Evolutionary conservation across 2,888 invertebrate genomes (phyloP), one percentile per base, ranked within the genome.

Genomic region (Acanthosepion pharaonis): DNA sequence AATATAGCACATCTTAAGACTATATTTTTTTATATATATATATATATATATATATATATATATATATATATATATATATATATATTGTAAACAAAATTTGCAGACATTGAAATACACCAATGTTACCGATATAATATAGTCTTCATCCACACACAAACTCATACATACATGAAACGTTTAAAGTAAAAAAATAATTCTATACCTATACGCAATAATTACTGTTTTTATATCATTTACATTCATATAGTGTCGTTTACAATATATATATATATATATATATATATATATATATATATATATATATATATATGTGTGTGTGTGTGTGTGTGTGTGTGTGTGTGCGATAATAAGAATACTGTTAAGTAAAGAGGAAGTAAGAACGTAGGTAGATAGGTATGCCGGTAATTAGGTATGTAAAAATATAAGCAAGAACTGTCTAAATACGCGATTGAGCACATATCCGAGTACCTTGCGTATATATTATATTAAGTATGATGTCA

Each of bases 241-340:
- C 3, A 42, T 42, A 42, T 42, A 42, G 42, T 42, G 42, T 42
- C 25, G 5, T 20, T 23, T 15, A 59, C 8, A 51, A 4, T 15
- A 51, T 8, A 11, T 59, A 59, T 59, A 59, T 59, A 59, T 25
- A 59, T 59, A 59, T 59, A 59, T 59, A 59, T 59, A 20, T 78
- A n/a, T n/a, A 78, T 78, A 78, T 78, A 78, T 78, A 78, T n/a
- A n/a, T n/a, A 78, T 78, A n/a, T 78, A 78, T n/a, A n/a, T n/a
- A 78, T 78, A n/a, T n/a, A n/a, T 78, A 78, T n/a, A 78, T 78
- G n/a, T 11, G n/a, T n/a, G 6, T 78, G 9, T 59, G 9, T 59
- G 9, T 59, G 0, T 59, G 23, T 59, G 25, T 59, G 25, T 59
- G 6, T 23, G 25, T 59, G 25, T 59, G 25, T 20, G 20, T 59